These are phyloP conservation scores for Drosophila siamana DNA, from an alignment of 2,888 invertebrate genomes.

Conservation along the genomic window DNA sequence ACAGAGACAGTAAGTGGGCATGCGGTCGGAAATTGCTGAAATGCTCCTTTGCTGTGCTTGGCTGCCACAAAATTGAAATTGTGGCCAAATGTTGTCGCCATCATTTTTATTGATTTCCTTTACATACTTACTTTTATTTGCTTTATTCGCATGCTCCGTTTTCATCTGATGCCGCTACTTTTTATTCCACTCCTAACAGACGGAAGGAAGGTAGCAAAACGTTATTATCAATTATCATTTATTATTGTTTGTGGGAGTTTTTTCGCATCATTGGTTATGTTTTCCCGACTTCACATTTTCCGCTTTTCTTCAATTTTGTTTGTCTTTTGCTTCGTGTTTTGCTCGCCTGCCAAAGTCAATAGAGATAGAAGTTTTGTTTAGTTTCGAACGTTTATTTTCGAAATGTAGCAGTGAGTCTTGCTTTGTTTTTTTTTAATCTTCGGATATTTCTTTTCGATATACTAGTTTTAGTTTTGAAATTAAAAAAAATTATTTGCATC, in stretches of 20 bases:
- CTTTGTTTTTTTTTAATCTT: background rate
- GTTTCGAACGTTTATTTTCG: slow-evolving; percentile 15
- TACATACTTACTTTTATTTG: slow-evolving; percentile 53
- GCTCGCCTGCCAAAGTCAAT: background rate
- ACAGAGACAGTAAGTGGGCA: background rate
- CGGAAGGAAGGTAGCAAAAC: slow-evolving; percentile 79
- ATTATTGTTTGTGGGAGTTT: slow-evolving; percentile 65
- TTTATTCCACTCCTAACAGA: slow-evolving; percentile 8
- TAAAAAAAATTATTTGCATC: slow-evolving; percentile 54
- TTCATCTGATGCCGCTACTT: background rate
- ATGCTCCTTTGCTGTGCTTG: slow-evolving; percentile 52
- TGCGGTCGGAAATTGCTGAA: slow-evolving; percentile 69
- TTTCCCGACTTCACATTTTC: slow-evolving; percentile 9
- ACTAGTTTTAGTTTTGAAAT: background rate
- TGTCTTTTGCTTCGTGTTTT: slow-evolving; percentile 1
- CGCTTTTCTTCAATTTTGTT: background rate
- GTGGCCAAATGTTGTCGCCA: slow-evolving; percentile 74
- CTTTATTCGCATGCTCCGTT: slow-evolving; percentile 15
- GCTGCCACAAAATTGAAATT: slow-evolving; percentile 72
- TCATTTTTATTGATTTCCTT: slow-evolving; percentile 79
- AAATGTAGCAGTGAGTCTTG: background rate
- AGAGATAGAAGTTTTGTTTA: background rate
- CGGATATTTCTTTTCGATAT: background rate
- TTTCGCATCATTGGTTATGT: slow-evolving; percentile 35
- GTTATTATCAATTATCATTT: slow-evolving; percentile 80